Evolutionary conservation across 37 sponge, comb jelly and placozoan species (phyloP).

Genomic region (Aplysina aerophoba): DNA sequence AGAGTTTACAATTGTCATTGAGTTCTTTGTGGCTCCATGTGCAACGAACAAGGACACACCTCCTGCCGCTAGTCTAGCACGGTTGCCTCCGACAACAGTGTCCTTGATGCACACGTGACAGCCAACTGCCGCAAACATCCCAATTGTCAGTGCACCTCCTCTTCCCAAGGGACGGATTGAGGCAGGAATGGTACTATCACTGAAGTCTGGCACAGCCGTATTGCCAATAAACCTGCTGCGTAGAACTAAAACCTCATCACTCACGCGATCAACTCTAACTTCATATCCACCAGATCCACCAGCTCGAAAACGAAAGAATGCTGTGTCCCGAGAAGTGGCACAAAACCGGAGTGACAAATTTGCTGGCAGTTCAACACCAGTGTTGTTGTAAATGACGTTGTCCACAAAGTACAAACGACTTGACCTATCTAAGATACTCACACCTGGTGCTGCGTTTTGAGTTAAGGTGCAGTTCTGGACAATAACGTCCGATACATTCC

Average conservation of each 20-base stretch:
- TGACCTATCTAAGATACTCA: neutral
- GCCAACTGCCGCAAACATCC: neutral
- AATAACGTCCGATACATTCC: neutral
- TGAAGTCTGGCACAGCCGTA: neutral
- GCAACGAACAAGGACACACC: neutral
- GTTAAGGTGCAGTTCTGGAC: neutral
- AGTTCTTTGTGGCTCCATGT: neutral
- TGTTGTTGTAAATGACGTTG: neutral
- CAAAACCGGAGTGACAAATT: neutral
- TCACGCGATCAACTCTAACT: neutral
- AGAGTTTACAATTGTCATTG: neutral
- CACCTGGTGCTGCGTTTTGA: neutral
- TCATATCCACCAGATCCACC: neutral
- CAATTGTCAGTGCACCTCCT: neutral
- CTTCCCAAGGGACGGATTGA: neutral
- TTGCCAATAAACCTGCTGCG: neutral
- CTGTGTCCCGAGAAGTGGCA: neutral
- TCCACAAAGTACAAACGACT: neutral
- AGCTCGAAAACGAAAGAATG: neutral
- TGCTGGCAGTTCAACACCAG: neutral
- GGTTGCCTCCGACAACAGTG: neutral
- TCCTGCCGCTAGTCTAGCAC: constrained; percentile 7
- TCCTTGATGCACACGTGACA: neutral
- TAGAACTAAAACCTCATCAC: neutral
- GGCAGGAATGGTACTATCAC: neutral